Evolutionary conservation across 2,888 invertebrate genomes (phyloP), one percentile per base, ranked within the genome.

Genomic region (Kuschelorhynchus macadamiae): DNA sequence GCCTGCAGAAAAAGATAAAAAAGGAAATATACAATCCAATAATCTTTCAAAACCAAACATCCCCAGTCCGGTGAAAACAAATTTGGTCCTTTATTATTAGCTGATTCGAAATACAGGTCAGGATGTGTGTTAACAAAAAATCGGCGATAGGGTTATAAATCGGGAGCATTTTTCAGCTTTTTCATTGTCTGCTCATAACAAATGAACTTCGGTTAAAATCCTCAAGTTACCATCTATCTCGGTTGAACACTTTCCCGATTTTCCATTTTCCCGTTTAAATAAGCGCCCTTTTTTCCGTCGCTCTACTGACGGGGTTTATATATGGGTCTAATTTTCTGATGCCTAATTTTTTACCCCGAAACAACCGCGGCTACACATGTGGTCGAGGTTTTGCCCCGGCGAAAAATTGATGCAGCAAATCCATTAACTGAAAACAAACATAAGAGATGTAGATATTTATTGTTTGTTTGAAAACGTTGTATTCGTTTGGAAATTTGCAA

Each of bases 141-240:
- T 61, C 49, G 46, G 50, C 62, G 50, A 57, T 52, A n/a, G 59
- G 52, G 32, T 64, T 62, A 68, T 68, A 57, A 59, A 68, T 68
- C 17, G 42, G 12, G 14, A 2, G 14, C 36, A 63, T 68, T 68
- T 68, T 64, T 68, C 59, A 59, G 41, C 59, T 68, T 68, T 63
- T 68, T 62, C 57, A 63, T 64, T 59, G 42, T 59, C 36, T 30
- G 59, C 18, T 63, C 53, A 52, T 65, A 69, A 69, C 69, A 69
- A 69, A 69, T 69, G 69, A 65, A 64, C 60, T 61, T 41, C 56
- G 69, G 61, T 53, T 53, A 65, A 67, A 69, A 69, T 69, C 69
- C 69, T 69, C 65, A 61, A 69, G 69, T 69, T 64, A 61, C 61
- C 64, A 69, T 69, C 69, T 61, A 69, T 69, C 69, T 69, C 69